These are phyloP conservation scores for Diprion similis DNA, from an alignment of 1,140 invertebrate species.

Conservation along the genomic window DNA sequence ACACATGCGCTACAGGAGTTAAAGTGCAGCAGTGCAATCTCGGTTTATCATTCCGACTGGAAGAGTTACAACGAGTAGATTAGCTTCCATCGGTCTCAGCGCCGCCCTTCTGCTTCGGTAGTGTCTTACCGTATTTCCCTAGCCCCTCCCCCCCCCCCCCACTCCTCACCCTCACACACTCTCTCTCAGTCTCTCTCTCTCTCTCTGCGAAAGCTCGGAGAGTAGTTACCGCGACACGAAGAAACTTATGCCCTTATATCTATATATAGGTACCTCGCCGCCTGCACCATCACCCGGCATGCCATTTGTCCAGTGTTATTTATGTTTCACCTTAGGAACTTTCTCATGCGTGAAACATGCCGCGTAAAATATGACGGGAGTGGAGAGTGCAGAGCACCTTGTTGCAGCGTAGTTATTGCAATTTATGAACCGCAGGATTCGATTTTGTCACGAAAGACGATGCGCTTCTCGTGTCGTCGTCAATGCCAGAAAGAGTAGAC, in stretches of 20 bases:
- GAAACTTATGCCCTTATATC: background rate
- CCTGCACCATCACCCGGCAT: background rate
- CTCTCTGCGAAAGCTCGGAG: background rate
- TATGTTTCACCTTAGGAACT: background rate
- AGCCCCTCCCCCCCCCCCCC: background rate
- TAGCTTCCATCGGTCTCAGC: slow-evolving; percentile 1
- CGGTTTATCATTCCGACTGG: background rate
- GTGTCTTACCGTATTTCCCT: background rate
- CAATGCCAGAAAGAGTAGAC: too few relatives aligned
- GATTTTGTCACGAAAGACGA: too few relatives aligned
- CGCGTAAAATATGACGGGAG: background rate
- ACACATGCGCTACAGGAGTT: background rate
- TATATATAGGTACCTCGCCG: too few relatives aligned
- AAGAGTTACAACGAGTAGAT: background rate
- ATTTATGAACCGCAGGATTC: too few relatives aligned
- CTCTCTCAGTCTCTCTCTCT: background rate
- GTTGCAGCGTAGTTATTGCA: too few relatives aligned
- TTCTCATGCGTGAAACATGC: background rate
- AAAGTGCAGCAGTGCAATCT: slow-evolving; percentile 2
- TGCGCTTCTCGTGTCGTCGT: too few relatives aligned
- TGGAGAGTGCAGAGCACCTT: background rate
- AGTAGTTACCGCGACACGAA: background rate
- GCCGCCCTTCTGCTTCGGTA: background rate
- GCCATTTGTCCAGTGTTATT: background rate
- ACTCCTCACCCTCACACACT: too few relatives aligned